Evolutionary conservation across 53 echinoderm and acorn worm species (phyloP), one percentile per base, ranked within the genome.

Genomic region (Actinopyga echinites): DNA sequence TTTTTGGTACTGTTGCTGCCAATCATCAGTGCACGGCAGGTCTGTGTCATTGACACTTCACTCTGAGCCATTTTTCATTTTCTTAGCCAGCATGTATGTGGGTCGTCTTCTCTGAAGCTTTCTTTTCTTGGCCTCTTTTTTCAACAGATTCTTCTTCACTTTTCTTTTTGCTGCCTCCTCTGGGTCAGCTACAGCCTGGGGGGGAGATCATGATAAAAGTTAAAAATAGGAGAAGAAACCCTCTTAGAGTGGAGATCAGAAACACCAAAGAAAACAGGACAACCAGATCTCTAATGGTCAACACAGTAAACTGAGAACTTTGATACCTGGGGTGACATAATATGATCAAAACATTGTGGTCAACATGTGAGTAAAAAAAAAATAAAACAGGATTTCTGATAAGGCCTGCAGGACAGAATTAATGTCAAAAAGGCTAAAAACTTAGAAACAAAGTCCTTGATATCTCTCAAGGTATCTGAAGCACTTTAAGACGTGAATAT

Each of bases 141-240:
- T 99, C 84, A 79, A 57, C 29, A 86, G 90, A 5, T 99, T 92
- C 79, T 94, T 94, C 84, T 89, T 99, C 74, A 91, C 91, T 52
- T 87, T 92, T 79, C 89, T 90, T 38, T 83, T 75, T 24, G 99
- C 94, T 17, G 94, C 89, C 60, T 86, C 80, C 60, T 94, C 99
- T 22, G 99, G 99, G 44, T 99, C 89, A 53, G 92, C 94, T 0
- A 99, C 99, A 29, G 99, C 99, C 99, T 96, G 30, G 0, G 83
- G n/a, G 44, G 8, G 12, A 44, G 44, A 45, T 44, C 44, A 44
- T 11, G 44, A 44, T 8, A 7, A 44, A 65, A n/a, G 65, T 26
- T n/a, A 36, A 77, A 81, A 32, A 6, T 32, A 28, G 11, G 45
- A 84, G 35, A 45, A 35, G 61, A 24, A 29, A 6, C 31, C 6